Evolutionary conservation across 2,113 vertebrate genomes (phyloP), one percentile per base, ranked within the genome.

Genomic region (Girardinichthys multiradiatus): DNA sequence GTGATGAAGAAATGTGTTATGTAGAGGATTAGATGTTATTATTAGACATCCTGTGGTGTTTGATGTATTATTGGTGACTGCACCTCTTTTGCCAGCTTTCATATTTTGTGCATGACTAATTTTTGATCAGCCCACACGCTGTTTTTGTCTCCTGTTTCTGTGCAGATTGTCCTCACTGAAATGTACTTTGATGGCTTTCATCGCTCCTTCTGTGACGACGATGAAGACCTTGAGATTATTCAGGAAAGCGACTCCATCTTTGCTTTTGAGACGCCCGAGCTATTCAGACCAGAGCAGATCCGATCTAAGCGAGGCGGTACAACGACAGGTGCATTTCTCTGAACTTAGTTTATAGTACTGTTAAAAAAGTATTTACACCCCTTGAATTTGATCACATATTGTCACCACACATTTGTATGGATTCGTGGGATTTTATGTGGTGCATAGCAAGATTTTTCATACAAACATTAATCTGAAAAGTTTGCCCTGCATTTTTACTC

Each of bases 161-260:
- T 72, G 70, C 86, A 99, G 98, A 98, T 99, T 1, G 97, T 98
- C 88, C 95, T 99, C 88, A 99, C 98, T 0, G 98, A 99, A 94
- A 98, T 99, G 97, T 99, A 99, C 93, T 99, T 95, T 0, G 98
- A 99, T 63, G 98, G 98, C 26, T 99, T 99, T 66, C 98, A 99
- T 58, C 98, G 98, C 84, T 99, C 98, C 84, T 99, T 99, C 92
- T 98, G 97, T 0, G 97, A 99, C 28, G 95, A 97, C 0, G 97
- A 94, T 0, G 94, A 99, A 0, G 97, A 99, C 90, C 93, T 99
- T 51, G 97, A 98, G 87, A 95, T 95, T 58, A 96, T 99, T 81
- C 98, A 99, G 67, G 98, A 99, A 89, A 99, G 97, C 0, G 98
- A 99, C 92, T 98, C 95, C 85, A 96, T 99, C 76, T 99, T 99